These are phyloP conservation scores for Pagrus major DNA, from an alignment of 2,113 vertebrate species.

Conservation along the genomic window DNA sequence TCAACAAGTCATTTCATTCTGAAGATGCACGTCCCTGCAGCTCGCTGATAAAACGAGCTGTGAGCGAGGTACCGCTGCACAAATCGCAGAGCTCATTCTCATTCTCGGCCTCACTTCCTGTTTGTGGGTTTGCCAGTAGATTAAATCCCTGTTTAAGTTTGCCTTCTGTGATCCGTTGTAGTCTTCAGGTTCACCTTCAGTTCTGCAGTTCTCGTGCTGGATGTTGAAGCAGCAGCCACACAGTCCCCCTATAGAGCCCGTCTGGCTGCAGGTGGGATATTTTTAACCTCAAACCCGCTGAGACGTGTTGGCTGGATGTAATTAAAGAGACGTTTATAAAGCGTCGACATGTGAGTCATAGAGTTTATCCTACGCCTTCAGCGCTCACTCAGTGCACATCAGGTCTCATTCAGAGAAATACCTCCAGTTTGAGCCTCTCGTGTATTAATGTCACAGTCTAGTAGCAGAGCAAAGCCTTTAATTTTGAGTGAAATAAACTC, in stretches of 20 bases:
- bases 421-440: not conserved
- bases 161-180: not conserved
- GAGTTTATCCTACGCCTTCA: constrained; percentile 1
- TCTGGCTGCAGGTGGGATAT: constrained; percentile 37
- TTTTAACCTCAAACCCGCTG: constrained; percentile 42
- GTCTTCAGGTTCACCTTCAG: not conserved
- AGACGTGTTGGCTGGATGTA: constrained; percentile 40
- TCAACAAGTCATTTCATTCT: constrained; percentile 72
- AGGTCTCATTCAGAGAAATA: not conserved
- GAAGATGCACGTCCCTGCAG: constrained; percentile 42
- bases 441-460: too few relatives aligned
- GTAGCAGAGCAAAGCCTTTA: too few relatives aligned
- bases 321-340: constrained; percentile 52
- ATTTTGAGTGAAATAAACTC: too few relatives aligned
- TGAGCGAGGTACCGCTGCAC: constrained; percentile 14
- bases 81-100: constrained; percentile 23
- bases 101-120: constrained; percentile 3
- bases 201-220: not conserved
- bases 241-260: not conserved
- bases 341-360: constrained; percentile 20
- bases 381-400: constrained; percentile 6
- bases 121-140: not conserved
- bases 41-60: constrained; percentile 41
- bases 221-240: not conserved
- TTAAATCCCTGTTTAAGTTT: constrained; percentile 1